These are phyloP conservation scores for Monopis laevigella DNA, from an alignment of 2,888 invertebrate genomes.

Conservation along the genomic window DNA sequence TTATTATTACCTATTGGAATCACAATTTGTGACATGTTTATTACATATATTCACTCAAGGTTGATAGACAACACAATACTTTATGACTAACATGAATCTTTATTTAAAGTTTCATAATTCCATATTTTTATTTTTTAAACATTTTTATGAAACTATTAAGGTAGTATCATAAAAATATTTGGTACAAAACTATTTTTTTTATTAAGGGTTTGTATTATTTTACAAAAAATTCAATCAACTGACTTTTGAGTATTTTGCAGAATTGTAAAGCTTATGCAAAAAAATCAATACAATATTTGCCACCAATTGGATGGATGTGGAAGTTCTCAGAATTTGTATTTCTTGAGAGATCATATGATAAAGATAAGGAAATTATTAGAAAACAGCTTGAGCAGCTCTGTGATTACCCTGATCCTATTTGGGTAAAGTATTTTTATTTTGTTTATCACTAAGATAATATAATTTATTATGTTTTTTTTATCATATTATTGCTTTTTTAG, in stretches of 20 bases:
- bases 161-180: too few relatives aligned
- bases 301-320: conserved; percentile 96
- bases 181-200: too few relatives aligned
- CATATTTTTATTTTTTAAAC: too few relatives aligned
- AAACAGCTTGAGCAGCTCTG: conserved; percentile 82
- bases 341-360: conserved; percentile 89
- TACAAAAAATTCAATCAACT: too few relatives aligned
- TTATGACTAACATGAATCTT: too few relatives aligned
- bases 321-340: conserved; percentile 95
- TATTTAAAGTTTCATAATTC: too few relatives aligned
- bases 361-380: conserved; percentile 86
- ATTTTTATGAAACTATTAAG: too few relatives aligned
- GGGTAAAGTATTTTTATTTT: conserved; percentile 71
- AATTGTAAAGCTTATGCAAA: conserved; percentile 96
- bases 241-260: conserved; percentile 49
- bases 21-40: too few relatives aligned
- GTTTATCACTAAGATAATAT: neutral
- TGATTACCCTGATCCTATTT: conserved; percentile 90
- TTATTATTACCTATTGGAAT: too few relatives aligned
- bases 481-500: conserved; percentile 1
- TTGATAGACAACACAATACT: too few relatives aligned
- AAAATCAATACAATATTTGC: conserved; percentile 89
- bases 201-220: too few relatives aligned
- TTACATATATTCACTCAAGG: too few relatives aligned
- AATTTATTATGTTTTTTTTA: neutral